Base-by-base conservation (phyloP, 1,140 invertebrate genomes). In the Medauroidea extradentata region DNA sequence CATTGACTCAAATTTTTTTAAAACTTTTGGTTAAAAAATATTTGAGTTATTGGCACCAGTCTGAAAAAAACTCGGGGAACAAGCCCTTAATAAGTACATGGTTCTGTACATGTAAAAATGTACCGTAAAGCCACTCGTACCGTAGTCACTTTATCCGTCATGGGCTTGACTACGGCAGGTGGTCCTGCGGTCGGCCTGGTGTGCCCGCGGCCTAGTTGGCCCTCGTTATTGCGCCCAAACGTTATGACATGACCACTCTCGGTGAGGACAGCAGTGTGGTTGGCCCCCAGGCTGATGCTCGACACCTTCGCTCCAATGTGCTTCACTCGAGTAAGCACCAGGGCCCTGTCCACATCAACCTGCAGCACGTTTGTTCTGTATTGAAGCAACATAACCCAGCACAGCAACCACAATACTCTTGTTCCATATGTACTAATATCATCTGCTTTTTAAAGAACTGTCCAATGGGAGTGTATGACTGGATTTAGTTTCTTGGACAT, bases 211-310 rank as follows among this genome's bases (percentile, higher is more conserved):
- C 84, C 84, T 8, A 86, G 73, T 71, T 79, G 85, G 57, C 76
- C 84, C 55, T 83, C 79, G 13, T 70, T 69, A 68, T 88, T 89
- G 4, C 78, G 72, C 0, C 87, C 87, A 73, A 88, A 83, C 2
- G 85, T 83, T 43, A 85, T 77, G 1, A 88, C 78, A 64, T 83
- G 80, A 4, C 87, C 86, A n/a, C 78, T 79, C 67, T 86, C 82
- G 0, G 85, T 79, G 1, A 89, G 71, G 14, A 86, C 80, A 24
- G 80, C 80, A 21, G 78, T 80, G 61, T 86, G 84, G 21, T 77
- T 74, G 9, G 73, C 71, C 0, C 83, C 84, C 68, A 87, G 79
- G 23, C 79, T 78, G 0, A 84, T 75, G 50, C 79, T 72, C 18
- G 78, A 63, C 3, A 85, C 79, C 61, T 74, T 25, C 19, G 61